Conservation (phyloP, 2,888 invertebrate species). For the Muscina levida region DNA sequence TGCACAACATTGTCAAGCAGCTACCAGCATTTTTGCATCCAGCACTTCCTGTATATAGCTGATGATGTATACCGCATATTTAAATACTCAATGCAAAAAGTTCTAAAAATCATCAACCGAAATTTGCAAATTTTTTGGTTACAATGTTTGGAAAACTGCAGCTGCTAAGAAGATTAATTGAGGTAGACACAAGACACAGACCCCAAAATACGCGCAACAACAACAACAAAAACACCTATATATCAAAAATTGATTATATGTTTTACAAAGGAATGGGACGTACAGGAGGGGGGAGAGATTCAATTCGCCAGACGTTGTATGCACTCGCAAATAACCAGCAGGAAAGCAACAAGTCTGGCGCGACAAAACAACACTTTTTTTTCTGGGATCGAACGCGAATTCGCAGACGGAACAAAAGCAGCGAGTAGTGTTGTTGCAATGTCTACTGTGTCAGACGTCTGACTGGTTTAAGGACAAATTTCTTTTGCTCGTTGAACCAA, state of each 20-base stretch:
- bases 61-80: neutral
- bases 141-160: conserved; percentile 3
- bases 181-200: conserved; percentile 27
- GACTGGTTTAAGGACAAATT: conserved; percentile 51
- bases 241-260: conserved; percentile 24
- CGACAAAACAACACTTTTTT: conserved; percentile 54
- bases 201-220: neutral
- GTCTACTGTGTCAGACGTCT: conserved; percentile 33
- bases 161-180: conserved; percentile 39
- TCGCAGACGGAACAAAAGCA: neutral
- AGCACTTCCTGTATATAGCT: too few species aligned
- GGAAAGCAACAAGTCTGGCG: conserved; percentile 52
- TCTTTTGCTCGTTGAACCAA: neutral
- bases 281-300: too few species aligned
- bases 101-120: neutral
- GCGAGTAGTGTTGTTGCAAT: conserved; percentile 8
- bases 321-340: conserved; percentile 52
- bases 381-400: neutral
- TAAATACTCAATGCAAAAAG: neutral
- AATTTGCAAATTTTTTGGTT: neutral
- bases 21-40: too few species aligned
- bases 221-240: neutral
- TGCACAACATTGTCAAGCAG: too few species aligned
- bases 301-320: too few species aligned
- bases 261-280: neutral